Conservation (phyloP, 2,888 invertebrate species). For the Mechanitis messenoides region DNA sequence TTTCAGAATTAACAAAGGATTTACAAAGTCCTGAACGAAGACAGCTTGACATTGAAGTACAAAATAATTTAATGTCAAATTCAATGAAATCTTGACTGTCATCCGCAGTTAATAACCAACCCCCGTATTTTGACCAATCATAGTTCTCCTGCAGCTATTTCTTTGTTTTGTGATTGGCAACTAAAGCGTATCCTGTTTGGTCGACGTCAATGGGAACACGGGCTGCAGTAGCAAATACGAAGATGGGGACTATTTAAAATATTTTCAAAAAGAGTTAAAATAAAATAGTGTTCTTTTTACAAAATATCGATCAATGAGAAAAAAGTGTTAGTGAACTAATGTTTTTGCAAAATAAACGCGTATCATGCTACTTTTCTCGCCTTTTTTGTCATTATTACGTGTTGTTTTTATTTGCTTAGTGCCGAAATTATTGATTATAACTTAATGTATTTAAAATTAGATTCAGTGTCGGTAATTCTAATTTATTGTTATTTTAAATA, state of each 20-base stretch:
- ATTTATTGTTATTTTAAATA: background rate
- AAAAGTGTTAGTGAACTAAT: conserved; percentile 23
- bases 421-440: conserved; percentile 40
- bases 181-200: conserved; percentile 22
- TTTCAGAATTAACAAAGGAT: background rate
- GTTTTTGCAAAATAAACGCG: conserved; percentile 9
- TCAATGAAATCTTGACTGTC: conserved; percentile 24
- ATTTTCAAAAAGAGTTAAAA: conserved; percentile 16
- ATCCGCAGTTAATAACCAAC: conserved; percentile 20
- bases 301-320: conserved; percentile 13
- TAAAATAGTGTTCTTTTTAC: conserved; percentile 22
- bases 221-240: conserved; percentile 27
- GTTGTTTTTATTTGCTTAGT: conserved; percentile 36
- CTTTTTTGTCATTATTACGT: conserved; percentile 19
- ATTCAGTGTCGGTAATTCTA: background rate
- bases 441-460: conserved; percentile 17
- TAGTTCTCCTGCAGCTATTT: conserved; percentile 20
- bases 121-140: conserved; percentile 26
- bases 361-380: conserved; percentile 15
- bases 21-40: conserved; percentile 14
- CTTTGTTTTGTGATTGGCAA: conserved; percentile 24
- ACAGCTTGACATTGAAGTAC: conserved; percentile 21
- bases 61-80: conserved; percentile 20
- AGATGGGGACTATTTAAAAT: conserved; percentile 26
- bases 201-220: conserved; percentile 27